Evolutionary conservation across 1,140 invertebrate genomes (phyloP).

Genomic region (Pissodes strobi): DNA sequence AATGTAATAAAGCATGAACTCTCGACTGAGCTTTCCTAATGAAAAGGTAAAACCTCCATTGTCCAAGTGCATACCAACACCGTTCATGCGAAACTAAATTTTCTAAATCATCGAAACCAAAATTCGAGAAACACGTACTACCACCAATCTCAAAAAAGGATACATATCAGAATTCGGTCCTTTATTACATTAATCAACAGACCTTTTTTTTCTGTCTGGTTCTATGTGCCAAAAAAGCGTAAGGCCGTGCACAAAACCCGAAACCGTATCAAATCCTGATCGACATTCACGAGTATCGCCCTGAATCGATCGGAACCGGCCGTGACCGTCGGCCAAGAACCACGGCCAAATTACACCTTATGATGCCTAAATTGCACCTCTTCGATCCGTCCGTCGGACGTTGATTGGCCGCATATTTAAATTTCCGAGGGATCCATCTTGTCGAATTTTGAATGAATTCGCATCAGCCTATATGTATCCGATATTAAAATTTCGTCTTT

Average conservation of each 20-base stretch:
- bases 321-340: slow-evolving; percentile 23
- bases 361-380: slow-evolving; percentile 16
- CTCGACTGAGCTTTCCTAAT: too few species aligned
- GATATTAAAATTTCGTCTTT: too few species aligned
- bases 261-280: slow-evolving; percentile 32
- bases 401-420: slow-evolving; percentile 28
- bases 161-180: background rate
- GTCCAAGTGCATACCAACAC: too few species aligned
- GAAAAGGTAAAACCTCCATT: too few species aligned
- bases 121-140: too few species aligned
- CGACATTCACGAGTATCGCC: slow-evolving; percentile 28
- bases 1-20: too few species aligned
- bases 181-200: slow-evolving; percentile 2
- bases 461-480: too few species aligned
- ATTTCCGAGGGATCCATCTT: slow-evolving; percentile 20
- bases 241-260: background rate
- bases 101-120: too few species aligned
- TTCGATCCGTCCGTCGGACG: slow-evolving; percentile 6
- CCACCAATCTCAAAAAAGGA: too few species aligned
- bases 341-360: slow-evolving; percentile 26
- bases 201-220: slow-evolving; percentile 18
- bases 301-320: slow-evolving; percentile 17
- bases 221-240: background rate
- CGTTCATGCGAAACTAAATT: too few species aligned
- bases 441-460: slow-evolving; percentile 7